Evolutionary conservation across 2,113 vertebrate genomes (phyloP), one percentile per base, ranked within the genome.

Genomic region (Cyrtonyx montezumae): DNA sequence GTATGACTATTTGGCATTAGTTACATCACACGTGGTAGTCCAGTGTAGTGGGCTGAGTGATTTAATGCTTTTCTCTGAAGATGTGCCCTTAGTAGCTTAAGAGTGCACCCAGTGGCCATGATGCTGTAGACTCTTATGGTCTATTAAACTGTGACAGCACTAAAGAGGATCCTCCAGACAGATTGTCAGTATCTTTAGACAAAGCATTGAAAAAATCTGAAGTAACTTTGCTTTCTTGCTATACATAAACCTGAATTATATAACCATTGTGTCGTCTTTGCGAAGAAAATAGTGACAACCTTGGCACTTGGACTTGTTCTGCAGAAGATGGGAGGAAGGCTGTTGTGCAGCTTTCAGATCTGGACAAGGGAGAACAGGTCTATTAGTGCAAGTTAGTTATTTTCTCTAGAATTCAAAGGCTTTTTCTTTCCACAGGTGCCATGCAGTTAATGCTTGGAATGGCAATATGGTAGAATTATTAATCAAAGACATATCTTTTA

Each of bases 381-480:
- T 89, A 59, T 95, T 88, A 95, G 61, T 45, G 4, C 62, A 21
- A 87, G 86, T 63, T 91, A 93, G 88, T 53, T 95, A 59, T 84
- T 58, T 96, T 83, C 84, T 90, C 16, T 87, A 18, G 92, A 88
- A 93, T 94, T 97, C 97, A 95, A 93, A 98, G 94, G 79, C 87
- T 89, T 84, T 15, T 40, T 65, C 81, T 94, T 96, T 95, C 90
- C 85, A 81, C 96, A 97, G 92, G 94, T 96, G 88, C 97, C 96
- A 93, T 75, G 32, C 80, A 61, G 93, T 96, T 97, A 97, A 95
- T 96, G 97, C 97, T 96, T 91, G 70, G 96, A 97, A 97, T 98
- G 96, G 97, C 97, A 97, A 95, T 97, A 94, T 93, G 96, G 94
- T 95, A 95, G 98, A 98, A 98, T 98, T 98, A 97, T 98, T 98